These are phyloP conservation scores for Carlito syrichta DNA, from an alignment of 2,113 vertebrate genomes.

Conservation along the genomic window DNA sequence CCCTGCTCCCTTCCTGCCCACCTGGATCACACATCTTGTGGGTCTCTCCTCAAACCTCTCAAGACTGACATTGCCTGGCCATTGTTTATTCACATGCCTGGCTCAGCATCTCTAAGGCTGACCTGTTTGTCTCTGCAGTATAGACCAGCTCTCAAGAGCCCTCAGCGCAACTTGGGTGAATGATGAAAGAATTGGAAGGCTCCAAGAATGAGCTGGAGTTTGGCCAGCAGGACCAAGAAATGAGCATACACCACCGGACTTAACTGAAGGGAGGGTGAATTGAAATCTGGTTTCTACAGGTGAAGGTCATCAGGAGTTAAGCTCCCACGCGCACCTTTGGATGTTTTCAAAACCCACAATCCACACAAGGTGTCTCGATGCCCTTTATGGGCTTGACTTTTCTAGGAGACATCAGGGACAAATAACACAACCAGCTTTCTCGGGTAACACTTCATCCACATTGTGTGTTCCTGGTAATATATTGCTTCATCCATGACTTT, in stretches of 20 bases:
- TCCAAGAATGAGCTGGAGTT: not conserved
- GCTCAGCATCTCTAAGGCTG: not conserved
- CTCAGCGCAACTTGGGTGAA: not conserved
- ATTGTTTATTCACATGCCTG: fast-evolving
- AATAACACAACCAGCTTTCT: not conserved
- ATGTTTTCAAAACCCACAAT: not conserved
- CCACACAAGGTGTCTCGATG: not conserved
- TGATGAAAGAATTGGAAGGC: not conserved
- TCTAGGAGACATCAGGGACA: not conserved
- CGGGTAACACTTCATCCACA: not conserved
- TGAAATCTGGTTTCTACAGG: not conserved
- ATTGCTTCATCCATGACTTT: not conserved
- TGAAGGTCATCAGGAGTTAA: not conserved
- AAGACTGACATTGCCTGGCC: not conserved
- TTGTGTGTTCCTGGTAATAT: not conserved
- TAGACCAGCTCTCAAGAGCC: no score
- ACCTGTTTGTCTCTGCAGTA: not conserved
- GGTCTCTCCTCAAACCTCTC: not conserved
- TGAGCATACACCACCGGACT: not conserved
- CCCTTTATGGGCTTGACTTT: not conserved
- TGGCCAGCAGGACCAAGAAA: not conserved
- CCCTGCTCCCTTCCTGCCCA: not conserved
- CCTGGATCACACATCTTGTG: not conserved
- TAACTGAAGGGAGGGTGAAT: not conserved
- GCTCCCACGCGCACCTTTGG: not conserved